phyloP scores from a whole-genome alignment of 2,888 invertebrate species.

The Tinea pellionella region DNA sequence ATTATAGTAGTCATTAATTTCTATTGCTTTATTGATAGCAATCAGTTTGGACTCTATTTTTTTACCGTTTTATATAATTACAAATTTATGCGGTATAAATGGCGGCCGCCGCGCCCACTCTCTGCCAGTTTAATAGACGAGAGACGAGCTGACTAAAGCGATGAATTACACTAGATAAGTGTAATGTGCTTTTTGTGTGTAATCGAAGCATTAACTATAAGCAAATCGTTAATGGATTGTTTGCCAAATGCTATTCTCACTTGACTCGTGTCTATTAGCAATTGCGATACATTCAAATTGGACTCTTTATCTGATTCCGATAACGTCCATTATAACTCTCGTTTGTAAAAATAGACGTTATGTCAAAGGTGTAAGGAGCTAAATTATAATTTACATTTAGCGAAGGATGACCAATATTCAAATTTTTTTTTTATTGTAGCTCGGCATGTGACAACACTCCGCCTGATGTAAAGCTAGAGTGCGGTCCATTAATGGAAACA shows the following conservation, averaged over 20 bases:
- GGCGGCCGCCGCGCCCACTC: constrained; percentile 48
- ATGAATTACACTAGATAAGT: constrained; percentile 54
- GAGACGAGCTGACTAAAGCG: constrained; percentile 40
- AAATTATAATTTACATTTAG: too few relatives aligned
- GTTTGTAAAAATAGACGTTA: neutral
- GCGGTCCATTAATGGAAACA: too few relatives aligned
- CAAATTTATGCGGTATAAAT: constrained; percentile 58
- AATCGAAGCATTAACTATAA: constrained; percentile 42
- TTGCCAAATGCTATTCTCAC: constrained; percentile 14
- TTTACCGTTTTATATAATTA: constrained; percentile 65
- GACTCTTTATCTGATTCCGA: neutral
- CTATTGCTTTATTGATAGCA: constrained; percentile 61
- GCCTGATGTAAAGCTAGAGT: too few relatives aligned
- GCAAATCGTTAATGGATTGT: constrained; percentile 40
- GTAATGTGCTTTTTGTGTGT: constrained; percentile 50
- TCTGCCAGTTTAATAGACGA: constrained; percentile 34
- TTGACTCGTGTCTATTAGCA: constrained; percentile 9
- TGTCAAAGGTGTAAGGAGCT: neutral
- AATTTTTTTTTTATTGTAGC: too few relatives aligned
- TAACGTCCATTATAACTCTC: neutral
- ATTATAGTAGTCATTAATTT: constrained; percentile 56
- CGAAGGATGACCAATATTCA: too few relatives aligned
- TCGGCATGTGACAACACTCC: too few relatives aligned
- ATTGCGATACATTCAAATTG: constrained; percentile 1
- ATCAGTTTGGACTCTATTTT: constrained; percentile 51